A percentile compares a stretch with the other conserved stretches of the same genome.
Evolutionary conservation across 1,140 invertebrate genomes (phyloP).

Genomic region (Pinna nobilis): DNA sequence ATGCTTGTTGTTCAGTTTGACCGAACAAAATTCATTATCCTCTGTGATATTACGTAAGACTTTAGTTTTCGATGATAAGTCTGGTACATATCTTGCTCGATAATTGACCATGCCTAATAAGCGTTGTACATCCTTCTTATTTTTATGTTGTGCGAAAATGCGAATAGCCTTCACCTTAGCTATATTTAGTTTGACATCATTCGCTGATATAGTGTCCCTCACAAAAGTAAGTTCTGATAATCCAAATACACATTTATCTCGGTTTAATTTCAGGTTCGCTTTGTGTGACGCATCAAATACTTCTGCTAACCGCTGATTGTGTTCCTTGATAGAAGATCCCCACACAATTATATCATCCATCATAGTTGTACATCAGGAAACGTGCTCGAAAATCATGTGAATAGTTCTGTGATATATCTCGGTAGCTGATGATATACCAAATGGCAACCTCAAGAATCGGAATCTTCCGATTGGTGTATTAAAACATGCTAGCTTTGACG

Average conservation of each 20-base stretch:
- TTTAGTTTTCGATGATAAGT: constrained; percentile 11
- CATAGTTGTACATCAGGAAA: too few species aligned
- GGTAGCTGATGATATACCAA: too few species aligned
- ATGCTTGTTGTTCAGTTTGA: constrained; percentile 2
- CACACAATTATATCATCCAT: too few species aligned
- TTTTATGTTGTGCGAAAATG: constrained; percentile 55
- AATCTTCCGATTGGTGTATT: too few species aligned
- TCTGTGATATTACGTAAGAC: constrained; percentile 3
- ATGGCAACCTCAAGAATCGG: too few species aligned
- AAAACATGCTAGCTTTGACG: too few species aligned
- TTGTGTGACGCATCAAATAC: too few species aligned
- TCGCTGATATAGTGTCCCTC: constrained; percentile 61
- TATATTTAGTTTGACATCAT: constrained; percentile 66
- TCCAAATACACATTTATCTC: constrained; percentile 25
- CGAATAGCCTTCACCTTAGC: constrained; percentile 67
- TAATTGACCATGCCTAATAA: constrained; percentile 28
- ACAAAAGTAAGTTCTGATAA: constrained; percentile 37
- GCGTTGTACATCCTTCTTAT: constrained; percentile 64
- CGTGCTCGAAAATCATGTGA: too few species aligned
- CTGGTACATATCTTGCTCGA: constrained; percentile 19
- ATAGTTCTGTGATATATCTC: too few species aligned
- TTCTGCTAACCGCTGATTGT: too few species aligned
- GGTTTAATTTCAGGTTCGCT: constrained; percentile 22
- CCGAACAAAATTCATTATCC: constrained; percentile 2
- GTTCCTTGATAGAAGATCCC: too few species aligned